phyloP scores from a whole-genome alignment of 1,140 invertebrate species.

The Daktulosphaira vitifoliae region DNA sequence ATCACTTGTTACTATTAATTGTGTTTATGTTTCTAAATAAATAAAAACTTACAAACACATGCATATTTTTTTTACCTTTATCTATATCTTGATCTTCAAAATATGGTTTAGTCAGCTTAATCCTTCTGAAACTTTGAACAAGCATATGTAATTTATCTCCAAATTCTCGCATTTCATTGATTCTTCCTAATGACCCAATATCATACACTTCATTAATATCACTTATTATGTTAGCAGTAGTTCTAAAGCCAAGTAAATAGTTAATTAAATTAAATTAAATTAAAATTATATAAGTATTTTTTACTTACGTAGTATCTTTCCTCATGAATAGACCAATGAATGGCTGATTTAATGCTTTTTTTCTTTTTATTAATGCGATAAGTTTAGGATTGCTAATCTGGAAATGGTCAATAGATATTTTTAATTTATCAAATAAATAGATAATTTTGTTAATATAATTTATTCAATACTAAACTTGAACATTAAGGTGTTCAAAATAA shows the following conservation, averaged over 20 bases:
- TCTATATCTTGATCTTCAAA: slow-evolving; percentile 55
- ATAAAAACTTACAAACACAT: not conserved
- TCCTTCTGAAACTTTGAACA: slow-evolving; percentile 86
- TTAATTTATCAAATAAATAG: slow-evolving; percentile 65
- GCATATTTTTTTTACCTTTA: slow-evolving; percentile 28
- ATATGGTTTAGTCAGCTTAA: slow-evolving; percentile 68
- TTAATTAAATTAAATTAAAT: not conserved
- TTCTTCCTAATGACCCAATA: slow-evolving; percentile 95
- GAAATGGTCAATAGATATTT: slow-evolving; percentile 43
- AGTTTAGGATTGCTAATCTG: slow-evolving; percentile 78
- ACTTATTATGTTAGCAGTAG: slow-evolving; percentile 17
- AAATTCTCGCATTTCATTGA: slow-evolving; percentile 93
- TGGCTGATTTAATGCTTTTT: slow-evolving; percentile 91
- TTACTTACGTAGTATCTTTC: slow-evolving; percentile 75
- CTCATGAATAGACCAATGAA: slow-evolving; percentile 97
- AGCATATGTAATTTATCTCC: slow-evolving; percentile 85
- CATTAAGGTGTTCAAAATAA: not conserved
- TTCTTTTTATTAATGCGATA: slow-evolving; percentile 83
- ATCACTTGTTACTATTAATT: not conserved
- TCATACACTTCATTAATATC: slow-evolving; percentile 75
- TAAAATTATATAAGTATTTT: slow-evolving; percentile 7
- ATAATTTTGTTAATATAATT: slow-evolving; percentile 41
- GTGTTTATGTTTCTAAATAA: not conserved
- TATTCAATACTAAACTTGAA: not conserved
- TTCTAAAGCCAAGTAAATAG: slow-evolving; percentile 7